Evolutionary conservation across 2,113 vertebrate species (phyloP), one percentile per base, ranked within the genome.

Genomic region (Entelurus aequoreus): DNA sequence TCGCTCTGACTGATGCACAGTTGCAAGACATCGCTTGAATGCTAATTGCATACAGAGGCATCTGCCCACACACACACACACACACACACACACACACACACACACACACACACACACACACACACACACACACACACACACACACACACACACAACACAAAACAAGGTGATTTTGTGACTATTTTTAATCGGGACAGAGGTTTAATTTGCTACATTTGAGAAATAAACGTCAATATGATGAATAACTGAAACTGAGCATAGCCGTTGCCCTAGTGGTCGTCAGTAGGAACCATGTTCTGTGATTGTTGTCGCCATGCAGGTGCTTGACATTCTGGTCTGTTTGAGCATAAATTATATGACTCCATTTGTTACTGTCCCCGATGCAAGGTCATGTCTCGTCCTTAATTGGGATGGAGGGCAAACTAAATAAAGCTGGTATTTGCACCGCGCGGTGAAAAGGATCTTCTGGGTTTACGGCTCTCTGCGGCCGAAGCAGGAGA

Each of bases 381-480:
- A 80, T 68, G 69, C 76, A 61, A 48, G 71, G 72, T 61, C 67
- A 62, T 54, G 69, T 75, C 67, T 66, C 46, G 63, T 57, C 16
- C 46, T 72, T 88, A 83, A 85, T 85, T 82, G 77, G 69, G 69
- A 37, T 68, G 69, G 70, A 84, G 83, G 74, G 71, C 76, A 74
- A 72, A 77, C 74, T 53, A 65, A 66, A 69, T 74, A 78, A 84
- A 86, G 84, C 86, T 82, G 81, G 82, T 85, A 80, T 88, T 88
- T 85, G 75, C 79, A 78, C 76, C 79, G 69, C 71, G 75, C 80
- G 80, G 85, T 85, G 81, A 84, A 72, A 61, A 79, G 77, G 82
- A 82, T 88, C 86, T 85, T 80, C 68, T 70, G 69, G 75, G 73
- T 86, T 87, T 81, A 81, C 81, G 69, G 76, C 80, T 84, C 82